Conservation (phyloP, 2,113 vertebrate genomes). For the Hyla sarda region DNA sequence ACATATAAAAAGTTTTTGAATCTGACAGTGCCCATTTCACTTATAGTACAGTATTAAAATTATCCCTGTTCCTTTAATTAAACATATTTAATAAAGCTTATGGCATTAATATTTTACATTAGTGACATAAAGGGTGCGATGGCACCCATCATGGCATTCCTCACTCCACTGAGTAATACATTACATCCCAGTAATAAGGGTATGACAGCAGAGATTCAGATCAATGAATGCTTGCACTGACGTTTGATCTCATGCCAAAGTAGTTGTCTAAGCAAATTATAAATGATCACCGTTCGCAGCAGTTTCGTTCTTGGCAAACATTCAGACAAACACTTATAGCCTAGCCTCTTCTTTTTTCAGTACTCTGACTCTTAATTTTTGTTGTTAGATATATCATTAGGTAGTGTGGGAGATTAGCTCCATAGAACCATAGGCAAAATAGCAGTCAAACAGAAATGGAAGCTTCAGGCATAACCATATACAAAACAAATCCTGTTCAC, state of each 20-base stretch:
- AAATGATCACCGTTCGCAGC: conserved; percentile 7
- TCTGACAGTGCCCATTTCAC: too few relatives aligned
- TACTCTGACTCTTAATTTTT: too few relatives aligned
- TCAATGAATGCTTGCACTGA: conserved; percentile 2
- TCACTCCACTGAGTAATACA: not conserved
- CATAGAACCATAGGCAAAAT: too few relatives aligned
- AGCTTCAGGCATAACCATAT: too few relatives aligned
- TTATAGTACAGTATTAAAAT: not conserved
- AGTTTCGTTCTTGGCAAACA: conserved; percentile 27
- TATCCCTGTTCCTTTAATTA: not conserved
- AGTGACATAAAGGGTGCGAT: not conserved
- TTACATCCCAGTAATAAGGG: not conserved
- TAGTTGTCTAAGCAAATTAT: conserved; percentile 1
- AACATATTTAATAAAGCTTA: not conserved
- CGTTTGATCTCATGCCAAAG: conserved; percentile 4
- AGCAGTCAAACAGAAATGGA: too few relatives aligned
- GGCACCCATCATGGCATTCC: not conserved
- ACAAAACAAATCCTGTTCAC: too few relatives aligned
- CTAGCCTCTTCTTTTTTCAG: not conserved
- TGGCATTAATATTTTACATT: not conserved
- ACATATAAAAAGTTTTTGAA: too few relatives aligned
- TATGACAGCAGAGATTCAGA: not conserved
- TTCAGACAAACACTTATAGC: not conserved
- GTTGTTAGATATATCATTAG: too few relatives aligned
- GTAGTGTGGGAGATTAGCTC: too few relatives aligned